Evolutionary conservation across 2,888 invertebrate species (phyloP), one percentile per base, ranked within the genome.

Genomic region (Agonopterix alstromeriana): DNA sequence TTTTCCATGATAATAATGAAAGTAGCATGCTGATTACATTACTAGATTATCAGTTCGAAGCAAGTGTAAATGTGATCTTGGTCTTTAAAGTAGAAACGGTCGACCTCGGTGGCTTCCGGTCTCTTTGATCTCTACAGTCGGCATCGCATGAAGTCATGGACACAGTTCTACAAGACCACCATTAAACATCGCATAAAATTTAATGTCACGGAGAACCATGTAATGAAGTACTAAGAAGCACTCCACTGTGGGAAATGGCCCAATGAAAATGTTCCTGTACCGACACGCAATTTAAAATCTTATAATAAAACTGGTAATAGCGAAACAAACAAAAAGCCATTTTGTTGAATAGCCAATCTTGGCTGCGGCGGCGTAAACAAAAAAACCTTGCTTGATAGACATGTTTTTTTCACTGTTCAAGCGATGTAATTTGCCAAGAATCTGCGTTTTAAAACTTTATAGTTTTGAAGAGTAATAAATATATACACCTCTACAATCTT

Each of bases 111-210:
- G 11, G 14, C 47, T 35, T 49, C 48, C 48, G 48, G 47, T n/a
- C 53, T 50, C 46, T 52, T 52, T 53, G 51, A 52, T 53, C 48
- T 50, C 40, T 27, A 27, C 27, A 27, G 27, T 5, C 27, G 27
- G 27, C 27, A 27, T 27, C 27, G 45, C 10, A 40, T 41, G 35
- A 43, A 50, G 48, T 38, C 50, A 47, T 47, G 47, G 52, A 51
- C 48, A 43, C 51, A 46, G 14, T 40, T 46, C 43, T 49, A 49
- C 48, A 44, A 46, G 43, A 40, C 27, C 17, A 41, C 47, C 54
- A 51, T 58, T 56, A 59, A 55, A 57, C 42, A 45, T 27, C 11
- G 48, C 58, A 55, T 58, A 48, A 57, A 58, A 55, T 61, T 57
- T 57, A 43, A 50, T 50, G 53, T 48, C 49, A 46, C 45, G 47